Evolutionary conservation across 2,888 invertebrate species (phyloP), one percentile per base, ranked within the genome.

Genomic region (Venustoraphidia nigricollis): DNA sequence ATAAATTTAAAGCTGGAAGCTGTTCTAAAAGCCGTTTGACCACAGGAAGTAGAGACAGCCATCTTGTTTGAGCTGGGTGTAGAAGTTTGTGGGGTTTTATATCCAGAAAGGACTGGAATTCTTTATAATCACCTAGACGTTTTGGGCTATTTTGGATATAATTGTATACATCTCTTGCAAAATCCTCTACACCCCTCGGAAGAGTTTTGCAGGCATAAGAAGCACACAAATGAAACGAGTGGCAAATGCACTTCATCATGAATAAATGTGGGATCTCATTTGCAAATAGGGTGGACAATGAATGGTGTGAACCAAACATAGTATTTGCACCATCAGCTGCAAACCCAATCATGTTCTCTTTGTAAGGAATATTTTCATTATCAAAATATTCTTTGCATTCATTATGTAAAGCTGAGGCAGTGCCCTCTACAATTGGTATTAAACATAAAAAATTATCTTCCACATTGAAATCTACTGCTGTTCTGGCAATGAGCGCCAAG

Each of bases 211-310:
- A 43, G 11, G 47, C 47, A 36, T 37, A 36, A 34, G 11, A 34
- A 10, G 43, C 47, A 11, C 47, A 47, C 36, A 41, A 39, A 8
- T 40, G 41, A 35, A 47, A 47, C 8, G 47, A 47, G 14, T 41
- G 61, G 49, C 60, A 62, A n/a, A 57, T 57, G 47, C 59, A 63
- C 50, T 59, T 61, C 45, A 61, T 53, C 10, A 56, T 49, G 49
- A 60, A 59, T 17, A 60, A 50, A 51, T 56, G 27, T 34, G 59
- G 57, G 11, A 58, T 53, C 27, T 60, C 61, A 45, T 51, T 51
- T 53, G 54, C 53, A 34, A 62, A 54, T 11, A 57, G 49, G 9
- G 55, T 53, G 10, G 53, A 50, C 3, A 62, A 52, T 10, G 58
- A 62, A 53, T 60, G 52, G 35, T 56, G 50, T 17, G 42, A 36